Base-by-base conservation (phyloP, 2,113 vertebrate species). In the Mastomys natalensis region DNA sequence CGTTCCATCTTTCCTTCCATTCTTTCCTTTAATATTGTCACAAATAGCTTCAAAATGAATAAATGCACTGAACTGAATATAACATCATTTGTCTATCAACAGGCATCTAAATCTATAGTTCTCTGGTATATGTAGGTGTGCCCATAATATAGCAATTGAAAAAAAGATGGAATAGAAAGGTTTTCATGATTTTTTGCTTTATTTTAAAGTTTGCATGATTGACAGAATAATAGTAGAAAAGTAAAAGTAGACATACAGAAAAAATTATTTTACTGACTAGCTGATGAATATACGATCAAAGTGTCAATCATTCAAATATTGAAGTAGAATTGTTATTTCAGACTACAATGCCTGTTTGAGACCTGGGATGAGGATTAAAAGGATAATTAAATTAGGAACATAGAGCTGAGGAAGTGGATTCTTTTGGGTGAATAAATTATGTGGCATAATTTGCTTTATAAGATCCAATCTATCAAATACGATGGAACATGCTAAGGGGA, bases 221-320 rank as follows among this genome's bases (percentile, higher is more conserved):
- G 90, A 92, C 92, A 95, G 77, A 94, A 96, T 86, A 96, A 92
- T 96, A 91, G 43, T 40, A 91, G 34, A 89, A 87, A 91, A 93
- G 66, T 91, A 58, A 43, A 92, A 95, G 77, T 62, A 81, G 86
- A 90, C 21, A 64, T 68, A 81, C 29, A 51, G 48, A 64, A 91
- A 95, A 84, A 87, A 37, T 84, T 84, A 82, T 93, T 97, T 94
- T 90, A 91, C 34, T 90, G n/a, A 93, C 66, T 21, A 12, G 87
- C 73, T 97, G 60, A 82, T 78, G 87, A 92, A 95, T 43, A 94
- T 55, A 81, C 37, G 13, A 78, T 94, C 95, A 94, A 96, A 94
- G 15, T 51, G 78, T 93, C 93, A 97, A 34, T 96, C 91, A 96
- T 74, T 80, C 15, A 26, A 55, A 84, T 48, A 89, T 8, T 89